Percentiles rank a stretch among this genome's conserved stretches.
Conservation (phyloP, 1,140 invertebrate species). For the Rhagoletis pomonella region DNA sequence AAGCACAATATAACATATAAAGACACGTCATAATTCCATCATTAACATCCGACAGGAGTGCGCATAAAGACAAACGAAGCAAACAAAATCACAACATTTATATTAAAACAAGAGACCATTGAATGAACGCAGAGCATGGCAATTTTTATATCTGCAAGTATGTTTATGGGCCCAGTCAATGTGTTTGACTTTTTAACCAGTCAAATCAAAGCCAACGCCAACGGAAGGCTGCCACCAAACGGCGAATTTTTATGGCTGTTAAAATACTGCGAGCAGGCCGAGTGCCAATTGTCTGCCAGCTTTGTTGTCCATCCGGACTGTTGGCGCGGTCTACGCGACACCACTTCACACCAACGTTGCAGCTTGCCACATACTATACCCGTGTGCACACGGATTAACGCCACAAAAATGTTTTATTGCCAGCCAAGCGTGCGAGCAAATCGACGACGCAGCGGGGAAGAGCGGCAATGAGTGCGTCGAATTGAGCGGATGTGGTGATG, state of each 20-base stretch:
- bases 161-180: not conserved
- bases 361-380: not conserved
- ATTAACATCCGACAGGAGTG: too few species aligned
- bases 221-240: not conserved
- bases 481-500: not conserved
- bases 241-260: constrained; percentile 24
- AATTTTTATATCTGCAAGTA: not conserved
- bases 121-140: not conserved
- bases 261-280: not conserved
- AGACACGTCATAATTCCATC: too few species aligned
- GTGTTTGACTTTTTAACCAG: constrained; percentile 1
- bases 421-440: not conserved
- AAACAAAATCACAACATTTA: too few species aligned
- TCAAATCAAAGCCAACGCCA: not conserved
- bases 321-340: not conserved
- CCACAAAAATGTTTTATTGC: constrained; percentile 50
- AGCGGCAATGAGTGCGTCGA: not conserved
- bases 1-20: too few species aligned
- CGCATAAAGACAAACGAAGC: too few species aligned
- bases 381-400: not conserved
- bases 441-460: not conserved
- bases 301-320: not conserved
- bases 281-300: not conserved
- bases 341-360: not conserved
- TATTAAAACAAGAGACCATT: too few species aligned